Evolutionary conservation across 1,140 invertebrate genomes (phyloP), one percentile per base, ranked within the genome.

Genomic region (Condylostylus longicornis): DNA sequence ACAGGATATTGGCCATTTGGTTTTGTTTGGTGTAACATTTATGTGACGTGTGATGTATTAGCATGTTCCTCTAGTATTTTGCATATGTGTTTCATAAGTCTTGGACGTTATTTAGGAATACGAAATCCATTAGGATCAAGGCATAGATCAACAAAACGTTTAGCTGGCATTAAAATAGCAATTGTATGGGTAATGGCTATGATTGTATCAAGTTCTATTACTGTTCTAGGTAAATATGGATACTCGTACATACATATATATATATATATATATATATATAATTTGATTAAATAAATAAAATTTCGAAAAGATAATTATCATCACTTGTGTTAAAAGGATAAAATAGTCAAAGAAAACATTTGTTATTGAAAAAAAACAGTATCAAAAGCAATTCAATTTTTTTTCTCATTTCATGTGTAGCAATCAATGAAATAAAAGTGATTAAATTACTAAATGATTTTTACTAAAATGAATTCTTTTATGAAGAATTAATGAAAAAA

Each of bases 51-150:
- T 44, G 90, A 96, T 61, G 89, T 95, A n/a, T 66, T 94, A 20
- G 84, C 88, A 35, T 95, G 90, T 54, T 89, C 85, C 0, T 81
- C 86, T 6, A 88, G 82, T 49, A 96, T 96, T 53, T 81, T 93
- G 75, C 91, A 96, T 70, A 94, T 96, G 87, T 91, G 88, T 57
- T 90, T 88, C 64, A 95, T 96, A 57, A 88, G 83, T 23, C 69
- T 96, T 43, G 87, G 88, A 41, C 74, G 90, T 37, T 96, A 91
- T 62, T 61, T 93, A 40, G 87, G 87, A 28, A 93, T 96, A 40
- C 69, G 85, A 21, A 86, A 87, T 61, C 90, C 90, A 1, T 62
- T 96, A 42, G 81, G 78, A 47, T 84, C 79, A 9, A 64, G 84
- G 14, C 79, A 78, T 50, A 73, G 70, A 35, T 77, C 74, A 14